Base-by-base conservation (phyloP, 2,113 vertebrate species). In the Silurus asotus region DNA sequence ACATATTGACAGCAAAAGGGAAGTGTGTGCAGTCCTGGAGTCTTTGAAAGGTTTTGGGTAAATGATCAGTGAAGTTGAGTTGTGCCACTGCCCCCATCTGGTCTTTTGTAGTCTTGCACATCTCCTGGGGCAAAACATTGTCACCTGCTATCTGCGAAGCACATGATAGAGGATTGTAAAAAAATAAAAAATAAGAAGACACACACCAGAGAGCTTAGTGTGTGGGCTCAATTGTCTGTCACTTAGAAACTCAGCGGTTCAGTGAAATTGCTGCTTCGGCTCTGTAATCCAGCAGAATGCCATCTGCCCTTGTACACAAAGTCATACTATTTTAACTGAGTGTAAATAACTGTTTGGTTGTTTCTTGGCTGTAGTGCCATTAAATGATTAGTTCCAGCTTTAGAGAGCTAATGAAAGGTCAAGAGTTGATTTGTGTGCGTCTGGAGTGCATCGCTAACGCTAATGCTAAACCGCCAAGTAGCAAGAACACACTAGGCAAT, bases 81-180 rank as follows among this genome's bases (percentile, higher is more conserved):
- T 77, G 53, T 78, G 77, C 81, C 28, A 85, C 72, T 88, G 84
- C 87, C 84, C 87, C 79, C 87, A 65, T 45, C 69, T 88, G 83
- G 69, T 64, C 61, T 59, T 17, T 37, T 15, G n/a, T 19, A 45
- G 13, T 61, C 78, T 49, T 67, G 67, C 67, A 58, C 15, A 13
- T 67, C 28, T 88, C 83, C 53, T 69, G 72, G 70, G 23, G 53
- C 37, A 65, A 37, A 81, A 62, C 17, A 53, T 58, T 62, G 64
- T 82, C 61, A 78, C 51, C 83, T 88, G 59, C 58, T 75, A n/a
- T 70, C 82, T n/a, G 37, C 80, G 28, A 84, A 84, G 81, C 70
- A 48, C 20, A 74, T 83, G 61, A 59, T n/a, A 59, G 62, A 70
- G 51, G 13, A 14, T 48, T 28, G 49, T 65, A 49, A 10, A 23